These are phyloP conservation scores for Sarcoramphus papa DNA, from an alignment of 2,797 vertebrate genomes.

Conservation along the genomic window DNA sequence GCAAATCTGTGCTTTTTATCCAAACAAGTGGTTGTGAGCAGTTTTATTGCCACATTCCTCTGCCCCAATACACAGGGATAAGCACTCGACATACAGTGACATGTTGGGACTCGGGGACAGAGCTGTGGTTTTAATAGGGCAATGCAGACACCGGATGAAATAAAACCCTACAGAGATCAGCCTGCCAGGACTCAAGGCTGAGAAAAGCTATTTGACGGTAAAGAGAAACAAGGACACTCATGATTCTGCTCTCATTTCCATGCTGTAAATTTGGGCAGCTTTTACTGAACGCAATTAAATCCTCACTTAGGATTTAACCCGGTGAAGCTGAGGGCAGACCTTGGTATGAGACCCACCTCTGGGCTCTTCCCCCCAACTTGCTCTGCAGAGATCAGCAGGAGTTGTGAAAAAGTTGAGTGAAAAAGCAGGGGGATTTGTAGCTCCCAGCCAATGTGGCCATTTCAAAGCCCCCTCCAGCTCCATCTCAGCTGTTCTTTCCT, in stretches of 20 bases:
- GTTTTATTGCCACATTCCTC: constrained; percentile 40
- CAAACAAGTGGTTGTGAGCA: constrained; percentile 33
- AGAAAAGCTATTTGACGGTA: constrained; percentile 23
- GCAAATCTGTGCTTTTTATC: constrained; percentile 35
- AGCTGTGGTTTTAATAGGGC: constrained; percentile 33
- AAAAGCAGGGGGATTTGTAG: neutral
- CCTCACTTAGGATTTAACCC: neutral
- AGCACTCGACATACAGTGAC: constrained; percentile 36
- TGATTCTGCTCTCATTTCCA: constrained; percentile 36
- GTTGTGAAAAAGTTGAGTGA: neutral
- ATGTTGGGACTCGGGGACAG: constrained; percentile 6
- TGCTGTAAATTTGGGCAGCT: constrained; percentile 23
- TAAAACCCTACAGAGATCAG: constrained; percentile 32
- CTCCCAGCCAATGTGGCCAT: neutral
- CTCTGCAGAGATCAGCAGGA: neutral
- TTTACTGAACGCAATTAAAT: neutral
- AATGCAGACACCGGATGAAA: neutral
- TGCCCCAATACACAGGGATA: constrained; percentile 18
- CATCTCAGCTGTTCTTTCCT: neutral
- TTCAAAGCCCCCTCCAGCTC: neutral
- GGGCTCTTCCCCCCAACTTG: neutral
- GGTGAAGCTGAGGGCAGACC: neutral
- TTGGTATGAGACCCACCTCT: neutral
- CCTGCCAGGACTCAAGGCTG: neutral
- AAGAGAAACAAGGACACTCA: constrained; percentile 28